Percentiles rank a stretch among this genome's conserved stretches.
Conservation (phyloP, 2,113 vertebrate genomes). For the Oreochromis tanganicae region DNA sequence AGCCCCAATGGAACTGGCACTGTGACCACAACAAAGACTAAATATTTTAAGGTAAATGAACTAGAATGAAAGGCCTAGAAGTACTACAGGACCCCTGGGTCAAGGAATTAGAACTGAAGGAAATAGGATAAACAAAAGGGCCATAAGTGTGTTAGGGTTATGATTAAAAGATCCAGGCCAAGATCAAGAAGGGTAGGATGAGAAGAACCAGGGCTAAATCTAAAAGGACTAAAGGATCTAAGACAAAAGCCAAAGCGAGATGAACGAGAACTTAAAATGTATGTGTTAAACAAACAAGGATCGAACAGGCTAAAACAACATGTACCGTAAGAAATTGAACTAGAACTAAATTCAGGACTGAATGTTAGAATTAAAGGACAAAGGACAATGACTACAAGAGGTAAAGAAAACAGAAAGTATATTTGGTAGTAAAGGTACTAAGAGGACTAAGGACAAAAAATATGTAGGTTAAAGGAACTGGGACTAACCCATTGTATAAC, state of each 20-base stretch:
- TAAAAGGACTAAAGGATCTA: background rate
- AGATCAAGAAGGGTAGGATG: background rate
- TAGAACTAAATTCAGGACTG: background rate
- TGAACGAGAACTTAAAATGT: background rate
- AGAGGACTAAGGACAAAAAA: background rate
- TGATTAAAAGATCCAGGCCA: background rate
- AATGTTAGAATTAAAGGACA: background rate
- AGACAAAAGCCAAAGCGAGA: background rate
- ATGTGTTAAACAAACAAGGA: background rate
- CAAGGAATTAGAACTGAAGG: background rate
- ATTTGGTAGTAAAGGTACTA: background rate
- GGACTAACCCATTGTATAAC: background rate
- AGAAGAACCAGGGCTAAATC: background rate
- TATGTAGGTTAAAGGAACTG: background rate
- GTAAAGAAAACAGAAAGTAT: background rate
- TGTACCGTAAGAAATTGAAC: background rate
- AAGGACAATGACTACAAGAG: background rate
- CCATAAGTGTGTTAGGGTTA: background rate
- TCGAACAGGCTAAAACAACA: background rate
- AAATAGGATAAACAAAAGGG: background rate
- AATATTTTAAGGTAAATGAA: background rate
- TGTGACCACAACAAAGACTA: background rate
- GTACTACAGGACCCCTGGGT: background rate
- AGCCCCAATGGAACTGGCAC: background rate
- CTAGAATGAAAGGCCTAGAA: background rate